These are phyloP conservation scores for Tragelaphus imberbis DNA, from an alignment of 2,113 vertebrate genomes.

Conservation along the genomic window DNA sequence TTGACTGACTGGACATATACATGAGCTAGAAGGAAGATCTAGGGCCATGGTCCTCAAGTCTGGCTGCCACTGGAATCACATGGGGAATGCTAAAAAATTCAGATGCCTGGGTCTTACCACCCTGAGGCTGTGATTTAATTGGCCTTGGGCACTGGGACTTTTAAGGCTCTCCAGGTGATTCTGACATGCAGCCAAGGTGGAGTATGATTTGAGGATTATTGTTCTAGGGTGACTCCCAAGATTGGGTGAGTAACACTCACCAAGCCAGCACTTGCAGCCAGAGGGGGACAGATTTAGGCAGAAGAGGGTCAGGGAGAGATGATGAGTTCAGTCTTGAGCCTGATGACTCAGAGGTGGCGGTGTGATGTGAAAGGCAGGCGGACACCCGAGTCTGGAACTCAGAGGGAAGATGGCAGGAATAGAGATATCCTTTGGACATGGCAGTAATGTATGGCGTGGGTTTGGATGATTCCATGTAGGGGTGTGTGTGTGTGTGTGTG, in stretches of 20 bases:
- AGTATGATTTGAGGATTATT: not conserved
- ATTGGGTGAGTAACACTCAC: not conserved
- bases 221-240: not conserved
- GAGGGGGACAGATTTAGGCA: not conserved
- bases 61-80: not conserved
- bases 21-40: not conserved
- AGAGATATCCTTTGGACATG: not conserved
- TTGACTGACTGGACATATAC: not conserved
- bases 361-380: not conserved
- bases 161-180: not conserved
- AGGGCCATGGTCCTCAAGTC: not conserved
- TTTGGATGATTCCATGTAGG: not conserved
- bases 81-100: not conserved
- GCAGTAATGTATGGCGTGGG: not conserved
- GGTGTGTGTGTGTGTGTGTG: not conserved
- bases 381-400: not conserved
- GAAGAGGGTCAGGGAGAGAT: not conserved
- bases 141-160: not conserved
- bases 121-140: not conserved
- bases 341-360: not conserved
- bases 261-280: not conserved
- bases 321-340: not conserved
- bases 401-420: not conserved
- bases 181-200: not conserved
- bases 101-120: not conserved